These are phyloP conservation scores for Sympetrum striolatum DNA, from an alignment of 2,888 invertebrate genomes.

Conservation along the genomic window DNA sequence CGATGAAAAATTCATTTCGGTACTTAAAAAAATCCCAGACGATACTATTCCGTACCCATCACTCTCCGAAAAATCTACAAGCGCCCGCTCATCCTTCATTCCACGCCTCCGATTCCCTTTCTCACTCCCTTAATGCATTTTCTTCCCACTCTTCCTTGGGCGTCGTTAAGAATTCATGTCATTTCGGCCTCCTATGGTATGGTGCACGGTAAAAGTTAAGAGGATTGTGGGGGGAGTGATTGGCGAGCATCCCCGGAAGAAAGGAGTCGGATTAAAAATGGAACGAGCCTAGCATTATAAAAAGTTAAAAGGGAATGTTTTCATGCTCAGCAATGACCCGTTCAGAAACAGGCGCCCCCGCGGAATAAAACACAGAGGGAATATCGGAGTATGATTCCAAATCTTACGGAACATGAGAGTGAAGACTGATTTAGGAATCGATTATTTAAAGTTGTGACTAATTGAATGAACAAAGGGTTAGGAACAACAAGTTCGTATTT, in stretches of 20 bases:
- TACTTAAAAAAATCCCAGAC: not conserved
- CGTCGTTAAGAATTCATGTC: constrained; percentile 36
- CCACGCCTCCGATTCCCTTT: not conserved
- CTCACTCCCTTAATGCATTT: not conserved
- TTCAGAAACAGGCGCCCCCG: not conserved
- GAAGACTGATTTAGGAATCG: no score
- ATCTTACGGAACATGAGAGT: not conserved
- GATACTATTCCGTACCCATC: not conserved
- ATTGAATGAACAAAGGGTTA: no score
- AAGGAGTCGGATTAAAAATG: not conserved
- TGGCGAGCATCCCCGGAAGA: constrained; percentile 7
- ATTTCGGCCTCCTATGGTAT: constrained; percentile 14
- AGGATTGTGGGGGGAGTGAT: not conserved
- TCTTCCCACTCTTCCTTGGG: not conserved
- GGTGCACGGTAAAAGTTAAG: not conserved
- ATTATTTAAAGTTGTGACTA: no score
- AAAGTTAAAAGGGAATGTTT: not conserved
- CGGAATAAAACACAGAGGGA: not conserved
- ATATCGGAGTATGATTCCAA: not conserved
- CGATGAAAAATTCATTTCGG: not conserved
- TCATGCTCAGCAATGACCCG: not conserved
- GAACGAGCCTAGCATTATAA: not conserved
- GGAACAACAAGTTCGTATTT: no score
- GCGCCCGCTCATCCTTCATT: not conserved
- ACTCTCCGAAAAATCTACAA: not conserved